Evolutionary conservation across 2,888 invertebrate species (phyloP).

Genomic region (Amiota communis): DNA sequence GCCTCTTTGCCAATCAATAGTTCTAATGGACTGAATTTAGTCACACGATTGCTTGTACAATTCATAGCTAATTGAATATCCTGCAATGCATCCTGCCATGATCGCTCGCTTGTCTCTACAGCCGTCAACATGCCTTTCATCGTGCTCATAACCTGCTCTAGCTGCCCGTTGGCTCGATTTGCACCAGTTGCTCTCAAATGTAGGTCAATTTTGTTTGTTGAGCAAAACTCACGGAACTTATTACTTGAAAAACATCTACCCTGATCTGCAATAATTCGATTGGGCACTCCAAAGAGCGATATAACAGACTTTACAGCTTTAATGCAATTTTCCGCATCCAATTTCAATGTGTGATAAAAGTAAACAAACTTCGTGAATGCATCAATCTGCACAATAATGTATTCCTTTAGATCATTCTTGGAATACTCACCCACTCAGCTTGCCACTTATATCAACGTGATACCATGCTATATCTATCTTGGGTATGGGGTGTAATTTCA

Average conservation of each 20-base stretch:
- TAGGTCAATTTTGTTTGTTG: neutral
- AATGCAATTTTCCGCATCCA: slow-evolving; percentile 32
- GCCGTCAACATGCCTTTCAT: too few relatives aligned
- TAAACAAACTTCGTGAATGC: slow-evolving; percentile 22
- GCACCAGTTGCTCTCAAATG: slow-evolving; percentile 34
- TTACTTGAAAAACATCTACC: slow-evolving; percentile 6
- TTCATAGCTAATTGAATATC: neutral
- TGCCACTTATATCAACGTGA: neutral
- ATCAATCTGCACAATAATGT: neutral
- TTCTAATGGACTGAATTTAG: neutral
- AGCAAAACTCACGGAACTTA: slow-evolving; percentile 35
- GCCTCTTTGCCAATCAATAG: neutral
- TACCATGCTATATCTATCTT: slow-evolving; percentile 23
- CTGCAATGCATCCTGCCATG: neutral
- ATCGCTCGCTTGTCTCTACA: slow-evolving; percentile 16
- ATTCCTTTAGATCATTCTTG: neutral
- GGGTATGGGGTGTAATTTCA: slow-evolving; percentile 24
- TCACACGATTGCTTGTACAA: neutral
- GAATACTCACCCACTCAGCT: too few relatives aligned
- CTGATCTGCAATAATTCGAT: slow-evolving; percentile 22
- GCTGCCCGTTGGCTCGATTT: slow-evolving; percentile 40
- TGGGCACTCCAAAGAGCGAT: slow-evolving; percentile 26
- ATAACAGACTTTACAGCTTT: slow-evolving; percentile 26
- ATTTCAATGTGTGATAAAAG: slow-evolving; percentile 31
- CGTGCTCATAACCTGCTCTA: slow-evolving; percentile 36